Evolutionary conservation across 2,797 vertebrate genomes (phyloP), one percentile per base, ranked within the genome.

Genomic region (Hapalemur alaotrensis): DNA sequence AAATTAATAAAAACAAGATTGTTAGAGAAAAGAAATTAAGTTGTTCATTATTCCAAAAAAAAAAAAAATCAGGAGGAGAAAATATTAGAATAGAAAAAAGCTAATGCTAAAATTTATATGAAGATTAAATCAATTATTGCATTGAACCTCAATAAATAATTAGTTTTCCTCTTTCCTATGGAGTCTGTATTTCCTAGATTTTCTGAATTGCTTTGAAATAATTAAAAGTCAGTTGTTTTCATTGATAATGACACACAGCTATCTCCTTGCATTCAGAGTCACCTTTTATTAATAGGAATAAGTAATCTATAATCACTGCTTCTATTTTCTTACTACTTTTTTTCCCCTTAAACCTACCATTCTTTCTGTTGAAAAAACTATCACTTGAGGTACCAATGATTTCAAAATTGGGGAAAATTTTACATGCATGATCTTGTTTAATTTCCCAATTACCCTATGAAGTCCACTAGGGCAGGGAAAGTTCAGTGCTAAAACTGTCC

Each of bases 151-250:
- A 73, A 69, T 52, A 91, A 79, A 90, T 54, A 20, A 78, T 70
- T 73, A 20, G 25, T 11, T 79, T 43, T 2, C 32, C 5, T 38
- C 7, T n/a, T 4, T 18, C 15, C 54, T 50, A 52, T 7, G 52
- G 23, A 52, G n/a, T 30, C n/a, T 75, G 61, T 65, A 63, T 78
- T 73, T 95, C 35, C 11, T 92, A 89, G 38, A 84, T 75, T 89
- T 87, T 72, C 38, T 87, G n/a, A 89, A 78, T 57, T 80, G 32
- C 85, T 88, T 73, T 67, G 46, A 76, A 95, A 80, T 73, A 63
- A 78, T 76, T 83, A 92, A 73, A 75, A 93, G 43, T 25, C 76
- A 61, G 17, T 52, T 76, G 17, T 79, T 65, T 38, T 46, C 46
- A 7, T 48, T 46, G 48, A 65, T 87, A 81, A 85, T 38, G 63